Evolutionary conservation across 2,888 invertebrate genomes (phyloP).

Genomic region (Euphydryas editha): DNA sequence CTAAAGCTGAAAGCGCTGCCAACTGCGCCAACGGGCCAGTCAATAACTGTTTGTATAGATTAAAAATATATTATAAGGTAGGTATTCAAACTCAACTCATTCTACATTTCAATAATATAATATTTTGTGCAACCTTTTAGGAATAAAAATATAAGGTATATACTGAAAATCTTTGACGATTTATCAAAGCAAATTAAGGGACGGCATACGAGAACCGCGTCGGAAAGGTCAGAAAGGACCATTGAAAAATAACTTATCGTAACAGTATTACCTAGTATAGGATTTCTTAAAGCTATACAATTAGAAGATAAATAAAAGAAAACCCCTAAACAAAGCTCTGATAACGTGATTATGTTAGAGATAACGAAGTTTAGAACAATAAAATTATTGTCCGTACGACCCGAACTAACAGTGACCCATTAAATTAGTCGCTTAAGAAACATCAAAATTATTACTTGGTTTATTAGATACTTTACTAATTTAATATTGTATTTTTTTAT

Average conservation of each 20-base stretch:
- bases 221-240: neutral
- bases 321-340: constrained; percentile 17
- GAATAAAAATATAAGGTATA: neutral
- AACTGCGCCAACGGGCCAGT: too few relatives aligned
- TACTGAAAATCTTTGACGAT: neutral
- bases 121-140: neutral
- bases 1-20: too few relatives aligned
- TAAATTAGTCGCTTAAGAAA: constrained; percentile 20
- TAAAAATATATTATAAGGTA: too few relatives aligned
- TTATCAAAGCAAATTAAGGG: constrained; percentile 14
- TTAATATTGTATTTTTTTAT: neutral
- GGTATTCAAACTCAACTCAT: too few relatives aligned
- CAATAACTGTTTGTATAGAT: too few relatives aligned
- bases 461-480: neutral
- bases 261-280: neutral
- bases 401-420: constrained; percentile 19
- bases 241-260: neutral
- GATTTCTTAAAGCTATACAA: constrained; percentile 6
- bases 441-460: constrained; percentile 8
- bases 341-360: constrained; percentile 34
- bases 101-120: neutral
- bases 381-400: constrained; percentile 33
- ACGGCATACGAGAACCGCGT: neutral
- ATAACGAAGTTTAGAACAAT: constrained; percentile 38
- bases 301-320: constrained; percentile 28